Conservation (phyloP, 2,113 vertebrate genomes). For the Mobula birostris region DNA sequence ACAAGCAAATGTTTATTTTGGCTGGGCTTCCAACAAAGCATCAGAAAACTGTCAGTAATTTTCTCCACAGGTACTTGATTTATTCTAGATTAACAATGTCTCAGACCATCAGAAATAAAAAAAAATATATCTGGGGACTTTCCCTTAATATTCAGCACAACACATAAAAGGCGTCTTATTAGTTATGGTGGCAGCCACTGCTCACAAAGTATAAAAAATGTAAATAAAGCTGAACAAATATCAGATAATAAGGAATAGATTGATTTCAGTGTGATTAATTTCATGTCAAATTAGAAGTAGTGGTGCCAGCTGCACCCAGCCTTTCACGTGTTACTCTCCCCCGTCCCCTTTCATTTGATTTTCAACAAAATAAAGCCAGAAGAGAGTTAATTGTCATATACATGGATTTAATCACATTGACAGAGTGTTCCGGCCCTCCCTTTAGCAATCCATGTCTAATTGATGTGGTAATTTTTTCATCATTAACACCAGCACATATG, state of each 20-base stretch:
- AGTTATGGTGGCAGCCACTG: constrained; percentile 60
- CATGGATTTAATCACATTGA: constrained; percentile 95
- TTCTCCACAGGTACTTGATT: constrained; percentile 55
- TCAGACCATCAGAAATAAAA: constrained; percentile 52
- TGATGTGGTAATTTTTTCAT: constrained; percentile 83
- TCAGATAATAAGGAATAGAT: constrained; percentile 59
- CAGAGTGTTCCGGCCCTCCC: constrained; percentile 59
- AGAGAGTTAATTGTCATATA: constrained; percentile 92
- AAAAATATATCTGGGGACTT: constrained; percentile 50
- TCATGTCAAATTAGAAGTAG: constrained; percentile 71
- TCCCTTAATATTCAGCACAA: constrained; percentile 58
- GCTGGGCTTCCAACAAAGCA: constrained; percentile 64
- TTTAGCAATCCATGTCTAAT: constrained; percentile 72
- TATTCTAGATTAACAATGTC: constrained; percentile 65
- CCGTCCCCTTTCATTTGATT: constrained; percentile 49
- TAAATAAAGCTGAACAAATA: constrained; percentile 63
- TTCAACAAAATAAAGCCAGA: constrained; percentile 64
- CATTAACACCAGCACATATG: constrained; percentile 92
- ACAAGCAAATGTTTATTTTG: constrained; percentile 85
- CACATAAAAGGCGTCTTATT: constrained; percentile 60
- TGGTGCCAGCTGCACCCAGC: constrained; percentile 80
- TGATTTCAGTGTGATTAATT: constrained; percentile 75
- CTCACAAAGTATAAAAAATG: constrained; percentile 50
- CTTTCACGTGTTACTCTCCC: constrained; percentile 51
- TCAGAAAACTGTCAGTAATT: constrained; percentile 54